phyloP scores from a whole-genome alignment of 1,140 invertebrate genomes.

The Drosophila micromelanica region DNA sequence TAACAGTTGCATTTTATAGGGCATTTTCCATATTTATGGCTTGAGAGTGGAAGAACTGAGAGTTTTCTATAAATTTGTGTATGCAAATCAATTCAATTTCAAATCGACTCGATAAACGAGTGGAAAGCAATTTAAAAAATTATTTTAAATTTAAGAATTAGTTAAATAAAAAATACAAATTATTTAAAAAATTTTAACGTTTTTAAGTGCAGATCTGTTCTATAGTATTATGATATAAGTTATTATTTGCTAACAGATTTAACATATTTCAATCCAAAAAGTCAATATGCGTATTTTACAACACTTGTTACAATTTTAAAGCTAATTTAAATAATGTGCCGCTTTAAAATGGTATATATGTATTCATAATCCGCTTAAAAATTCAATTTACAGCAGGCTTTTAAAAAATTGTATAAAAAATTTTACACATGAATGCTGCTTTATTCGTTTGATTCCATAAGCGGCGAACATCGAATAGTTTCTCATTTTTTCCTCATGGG shows the following conservation, averaged over 20 bases:
- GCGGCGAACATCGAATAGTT: slow-evolving; percentile 41
- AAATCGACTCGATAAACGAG: background rate
- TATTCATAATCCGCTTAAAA: slow-evolving; percentile 72
- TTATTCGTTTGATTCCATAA: slow-evolving; percentile 34
- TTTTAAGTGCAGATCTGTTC: background rate
- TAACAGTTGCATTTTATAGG: slow-evolving; percentile 2
- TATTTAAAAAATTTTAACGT: no score
- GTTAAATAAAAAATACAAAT: no score
- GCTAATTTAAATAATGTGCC: slow-evolving; percentile 58
- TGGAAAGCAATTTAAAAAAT: background rate
- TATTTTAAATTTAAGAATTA: no score
- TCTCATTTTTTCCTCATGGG: slow-evolving; percentile 20
- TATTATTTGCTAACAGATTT: slow-evolving; percentile 1
- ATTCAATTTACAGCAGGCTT: slow-evolving; percentile 60
- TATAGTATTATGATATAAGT: no score
- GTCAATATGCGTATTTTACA: slow-evolving; percentile 54
- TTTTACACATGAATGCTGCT: slow-evolving; percentile 68
- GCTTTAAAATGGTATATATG: slow-evolving; percentile 22
- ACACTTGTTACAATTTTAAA: slow-evolving; percentile 79
- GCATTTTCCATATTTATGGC: slow-evolving; percentile 7
- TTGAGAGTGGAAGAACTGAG: background rate
- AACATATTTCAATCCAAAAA: slow-evolving; percentile 47
- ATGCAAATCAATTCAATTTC: no score
- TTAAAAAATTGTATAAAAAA: slow-evolving; percentile 52
- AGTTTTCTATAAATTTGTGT: no score